Base-by-base conservation (phyloP, 2,113 vertebrate genomes). In the Grammomys surdaster region DNA sequence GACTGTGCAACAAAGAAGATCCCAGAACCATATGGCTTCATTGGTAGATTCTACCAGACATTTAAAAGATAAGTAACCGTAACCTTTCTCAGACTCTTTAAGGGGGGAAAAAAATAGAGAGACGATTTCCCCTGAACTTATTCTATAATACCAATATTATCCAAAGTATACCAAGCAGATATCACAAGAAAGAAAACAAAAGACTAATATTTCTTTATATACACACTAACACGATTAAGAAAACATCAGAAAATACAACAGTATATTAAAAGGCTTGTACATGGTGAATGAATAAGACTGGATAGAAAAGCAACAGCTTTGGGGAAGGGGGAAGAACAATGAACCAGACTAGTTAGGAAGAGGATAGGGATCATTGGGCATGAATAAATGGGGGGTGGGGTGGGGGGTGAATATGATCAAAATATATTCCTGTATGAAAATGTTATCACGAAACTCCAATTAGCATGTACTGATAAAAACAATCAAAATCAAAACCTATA, bases 201-300 rank as follows among this genome's bases (percentile, higher is more conserved):
- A 89, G 46, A 67, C 31, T 65, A 81, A 82, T 54, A 75, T 54
- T 75, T 36, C 36, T 88, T 70, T 70, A 81, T 70, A 70, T 22
- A 90, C 12, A 86, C 72, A n/a, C 16, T 80, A 96, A 88, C 40
- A 60, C 28, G 28, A 51, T 81, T 73, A 76, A 51, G 22, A 93
- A 88, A 81, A 91, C 67, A 60, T 90, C 80, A 81, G 20, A 43
- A 82, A 93, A 76, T 88, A 51, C 33, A 90, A 26, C 1, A 54
- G 7, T 67, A 69, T 88, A 76, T 51, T 77, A 20, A 69, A 88
- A 88, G 58, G 65, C 31, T 90, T 67, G 36, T 67, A 67, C 11
- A 40, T n/a, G 33, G 63, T 54, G 4, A 76, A 70, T 20, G 80
- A 90, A 17, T 16, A 19, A 73, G 13, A 90, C 4, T 67, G 73